Percentiles rank a stretch among this genome's conserved stretches.
phyloP scores from a whole-genome alignment of 1,140 invertebrate genomes.

The Odontomachus brunneus region DNA sequence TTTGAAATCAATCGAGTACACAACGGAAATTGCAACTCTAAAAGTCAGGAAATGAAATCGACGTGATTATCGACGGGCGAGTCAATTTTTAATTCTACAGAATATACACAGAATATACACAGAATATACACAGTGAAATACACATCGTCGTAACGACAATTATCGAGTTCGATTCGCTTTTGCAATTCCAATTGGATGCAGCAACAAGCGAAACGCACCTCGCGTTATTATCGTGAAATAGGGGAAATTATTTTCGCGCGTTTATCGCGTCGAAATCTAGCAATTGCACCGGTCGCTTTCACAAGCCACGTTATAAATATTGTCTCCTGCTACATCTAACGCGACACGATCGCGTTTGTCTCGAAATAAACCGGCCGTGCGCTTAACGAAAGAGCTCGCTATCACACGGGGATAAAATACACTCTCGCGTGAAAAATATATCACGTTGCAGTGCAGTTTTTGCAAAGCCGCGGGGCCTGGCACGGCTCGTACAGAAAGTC shows the following conservation, averaged over 20 bases:
- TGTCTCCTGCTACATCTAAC: not conserved
- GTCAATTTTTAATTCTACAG: not conserved
- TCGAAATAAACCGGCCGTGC: not conserved
- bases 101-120: not conserved
- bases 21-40: not conserved
- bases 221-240: no score
- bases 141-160: not conserved
- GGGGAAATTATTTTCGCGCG: not conserved
- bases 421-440: not conserved
- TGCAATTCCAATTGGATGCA: not conserved
- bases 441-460: not conserved
- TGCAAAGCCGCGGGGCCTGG: not conserved
- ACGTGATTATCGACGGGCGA: not conserved
- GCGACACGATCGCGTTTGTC: not conserved
- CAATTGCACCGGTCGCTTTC: constrained; percentile 25
- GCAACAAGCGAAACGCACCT: not conserved
- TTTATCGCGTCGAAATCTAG: constrained; percentile 20
- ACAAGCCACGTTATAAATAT: constrained; percentile 2
- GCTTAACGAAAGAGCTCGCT: not conserved
- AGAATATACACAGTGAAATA: not conserved
- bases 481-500: not conserved
- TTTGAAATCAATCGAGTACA: not conserved
- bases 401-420: no score
- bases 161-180: not conserved
- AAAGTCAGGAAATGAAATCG: constrained; percentile 6